A percentile compares a stretch with the other conserved stretches of the same genome.
phyloP scores from a whole-genome alignment of 2,797 vertebrate genomes.

The Paedocypris micromegethes region DNA sequence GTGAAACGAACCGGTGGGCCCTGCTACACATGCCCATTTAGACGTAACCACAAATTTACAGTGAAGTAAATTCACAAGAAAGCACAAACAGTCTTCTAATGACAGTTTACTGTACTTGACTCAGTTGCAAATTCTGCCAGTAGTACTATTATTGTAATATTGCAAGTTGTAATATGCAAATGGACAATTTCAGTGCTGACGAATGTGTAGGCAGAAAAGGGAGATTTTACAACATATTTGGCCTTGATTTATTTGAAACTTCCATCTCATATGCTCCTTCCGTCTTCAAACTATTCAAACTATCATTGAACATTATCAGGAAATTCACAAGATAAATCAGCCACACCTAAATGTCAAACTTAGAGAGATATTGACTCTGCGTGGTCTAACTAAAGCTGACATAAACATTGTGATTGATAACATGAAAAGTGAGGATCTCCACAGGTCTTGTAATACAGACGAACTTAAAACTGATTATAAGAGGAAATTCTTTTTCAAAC shows the following conservation, averaged over 20 bases:
- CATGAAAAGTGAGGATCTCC: conserved; percentile 40
- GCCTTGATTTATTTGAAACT: conserved; percentile 21
- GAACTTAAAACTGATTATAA: conserved; percentile 37
- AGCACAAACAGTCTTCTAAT: too few relatives aligned
- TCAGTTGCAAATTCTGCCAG: too few relatives aligned
- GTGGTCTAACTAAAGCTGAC: conserved; percentile 19
- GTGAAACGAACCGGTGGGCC: too few relatives aligned
- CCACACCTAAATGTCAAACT: conserved; percentile 36
- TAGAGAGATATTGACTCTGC: conserved; percentile 15
- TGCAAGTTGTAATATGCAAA: too few relatives aligned
- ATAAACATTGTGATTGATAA: conserved; percentile 10
- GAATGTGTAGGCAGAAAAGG: too few relatives aligned
- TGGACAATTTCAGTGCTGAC: too few relatives aligned
- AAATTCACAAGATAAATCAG: conserved; percentile 31
- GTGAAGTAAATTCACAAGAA: too few relatives aligned
- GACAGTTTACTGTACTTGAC: too few relatives aligned
- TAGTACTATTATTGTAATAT: too few relatives aligned
- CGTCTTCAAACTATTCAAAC: conserved; percentile 22
- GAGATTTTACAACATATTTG: background rate
- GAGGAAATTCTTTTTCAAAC: conserved; percentile 31
- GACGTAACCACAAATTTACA: too few relatives aligned
- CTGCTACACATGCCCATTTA: too few relatives aligned
- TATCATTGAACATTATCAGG: conserved; percentile 34
- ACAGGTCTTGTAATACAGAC: conserved; percentile 10
- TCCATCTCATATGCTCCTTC: conserved; percentile 10